Percentiles rank a stretch among this genome's conserved stretches.
Evolutionary conservation across 2,113 vertebrate species (phyloP).

Genomic region (Nothobranchius kuhntae): DNA sequence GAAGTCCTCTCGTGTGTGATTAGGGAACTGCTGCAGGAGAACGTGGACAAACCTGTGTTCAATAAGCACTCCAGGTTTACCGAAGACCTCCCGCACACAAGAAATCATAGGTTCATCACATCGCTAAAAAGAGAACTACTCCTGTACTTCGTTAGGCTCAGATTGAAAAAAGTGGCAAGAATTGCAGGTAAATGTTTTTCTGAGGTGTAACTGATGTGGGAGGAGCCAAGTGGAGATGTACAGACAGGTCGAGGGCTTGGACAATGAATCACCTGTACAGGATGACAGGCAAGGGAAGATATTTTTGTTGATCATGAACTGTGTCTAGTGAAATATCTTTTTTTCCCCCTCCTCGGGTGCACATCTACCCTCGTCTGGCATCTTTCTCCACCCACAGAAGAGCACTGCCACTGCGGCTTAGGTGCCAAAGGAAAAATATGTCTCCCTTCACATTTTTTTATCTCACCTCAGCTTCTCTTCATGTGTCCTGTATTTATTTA

Average conservation of each 20-base stretch:
- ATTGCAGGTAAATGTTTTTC: constrained; percentile 28
- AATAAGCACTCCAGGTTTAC: constrained; percentile 12
- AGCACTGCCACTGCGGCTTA: constrained; percentile 64
- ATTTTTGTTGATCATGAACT: constrained; percentile 39
- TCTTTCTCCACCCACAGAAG: constrained; percentile 38
- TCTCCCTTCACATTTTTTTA: constrained; percentile 33
- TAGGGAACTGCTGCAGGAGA: constrained; percentile 35
- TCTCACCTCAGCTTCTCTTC: constrained; percentile 25
- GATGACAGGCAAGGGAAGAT: constrained; percentile 33
- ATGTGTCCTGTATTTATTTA: constrained; percentile 18
- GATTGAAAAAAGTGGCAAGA: constrained; percentile 22
- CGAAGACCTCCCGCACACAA: not conserved
- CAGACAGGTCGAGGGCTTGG: constrained; percentile 12
- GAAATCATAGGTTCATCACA: constrained; percentile 7
- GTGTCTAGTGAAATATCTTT: constrained; percentile 31
- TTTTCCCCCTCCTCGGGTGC: not conserved
- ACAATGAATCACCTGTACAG: constrained; percentile 7
- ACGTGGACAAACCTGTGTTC: constrained; percentile 8
- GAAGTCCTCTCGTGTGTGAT: constrained; percentile 27
- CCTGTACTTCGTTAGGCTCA: constrained; percentile 18
- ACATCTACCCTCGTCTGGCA: too few relatives aligned
- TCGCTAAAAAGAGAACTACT: constrained; percentile 14
- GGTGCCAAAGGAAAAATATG: constrained; percentile 62
- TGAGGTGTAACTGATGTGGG: constrained; percentile 38
- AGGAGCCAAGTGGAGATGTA: constrained; percentile 51